Percentiles rank a stretch among this genome's conserved stretches.
Conservation (phyloP, 2,888 invertebrate species). For the Nomada fucata region DNA sequence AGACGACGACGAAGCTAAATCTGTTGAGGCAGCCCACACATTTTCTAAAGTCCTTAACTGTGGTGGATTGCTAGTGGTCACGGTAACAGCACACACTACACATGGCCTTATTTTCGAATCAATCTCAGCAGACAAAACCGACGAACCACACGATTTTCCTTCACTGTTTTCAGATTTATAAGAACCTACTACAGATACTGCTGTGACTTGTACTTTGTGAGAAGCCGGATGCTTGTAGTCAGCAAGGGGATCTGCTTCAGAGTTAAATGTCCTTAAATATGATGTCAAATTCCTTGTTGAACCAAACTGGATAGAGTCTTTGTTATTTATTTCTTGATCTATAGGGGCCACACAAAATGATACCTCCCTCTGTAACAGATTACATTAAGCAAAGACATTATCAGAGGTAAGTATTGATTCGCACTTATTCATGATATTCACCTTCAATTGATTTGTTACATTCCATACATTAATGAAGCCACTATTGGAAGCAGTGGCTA, state of each 20-base stretch:
- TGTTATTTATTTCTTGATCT: slow-evolving; percentile 80
- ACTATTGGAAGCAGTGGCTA: slow-evolving; percentile 85
- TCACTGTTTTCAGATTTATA: slow-evolving; percentile 70
- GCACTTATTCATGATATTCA: slow-evolving; percentile 67
- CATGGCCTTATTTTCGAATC: slow-evolving; percentile 83
- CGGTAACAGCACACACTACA: slow-evolving; percentile 85
- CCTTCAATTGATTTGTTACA: slow-evolving; percentile 90
- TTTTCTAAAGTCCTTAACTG: slow-evolving; percentile 80
- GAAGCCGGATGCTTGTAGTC: slow-evolving; percentile 75
- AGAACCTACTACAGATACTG: slow-evolving; percentile 84
- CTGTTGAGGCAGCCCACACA: slow-evolving; percentile 81
- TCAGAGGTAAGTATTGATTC: not conserved
- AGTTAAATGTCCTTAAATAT: slow-evolving; percentile 75
- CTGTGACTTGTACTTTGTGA: slow-evolving; percentile 83
- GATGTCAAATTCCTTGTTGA: slow-evolving; percentile 76
- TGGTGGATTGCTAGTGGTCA: slow-evolving; percentile 76
- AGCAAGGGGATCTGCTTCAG: slow-evolving; percentile 76
- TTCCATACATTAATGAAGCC: slow-evolving; percentile 92
- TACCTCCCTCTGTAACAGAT: slow-evolving; percentile 83
- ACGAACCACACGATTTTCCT: slow-evolving; percentile 64
- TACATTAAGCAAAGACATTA: not conserved
- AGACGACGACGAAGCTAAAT: slow-evolving; percentile 81
- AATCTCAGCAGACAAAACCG: slow-evolving; percentile 60
- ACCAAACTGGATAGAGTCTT: slow-evolving; percentile 79
- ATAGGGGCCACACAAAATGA: slow-evolving; percentile 84